Conservation (phyloP, 2,797 vertebrate genomes). For the Rhynchotus rufescens region DNA sequence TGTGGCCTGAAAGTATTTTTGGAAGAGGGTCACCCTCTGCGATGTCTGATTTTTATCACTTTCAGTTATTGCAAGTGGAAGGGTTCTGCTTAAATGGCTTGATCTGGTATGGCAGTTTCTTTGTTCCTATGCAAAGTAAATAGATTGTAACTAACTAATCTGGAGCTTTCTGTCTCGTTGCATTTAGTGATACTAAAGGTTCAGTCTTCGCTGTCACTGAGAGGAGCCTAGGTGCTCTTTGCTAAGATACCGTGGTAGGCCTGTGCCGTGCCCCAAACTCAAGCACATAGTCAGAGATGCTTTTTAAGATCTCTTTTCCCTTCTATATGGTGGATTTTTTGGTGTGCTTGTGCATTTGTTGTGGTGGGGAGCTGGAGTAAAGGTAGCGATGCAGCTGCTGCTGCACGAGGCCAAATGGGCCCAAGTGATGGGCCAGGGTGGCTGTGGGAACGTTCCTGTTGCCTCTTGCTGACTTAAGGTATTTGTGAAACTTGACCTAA, state of each 20-base stretch:
- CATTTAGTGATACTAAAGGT: constrained; percentile 50
- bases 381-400: neutral
- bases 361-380: neutral
- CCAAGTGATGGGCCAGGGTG: neutral
- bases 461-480: neutral
- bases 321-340: neutral
- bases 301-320: neutral
- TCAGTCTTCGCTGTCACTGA: neutral
- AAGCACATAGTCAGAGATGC: neutral
- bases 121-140: constrained; percentile 71
- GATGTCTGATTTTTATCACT: constrained; percentile 55
- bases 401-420: neutral
- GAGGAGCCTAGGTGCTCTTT: neutral
- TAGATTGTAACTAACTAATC: constrained; percentile 71
- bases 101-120: constrained; percentile 70
- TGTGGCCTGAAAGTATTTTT: constrained; percentile 11
- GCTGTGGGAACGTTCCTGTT: neutral
- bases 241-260: neutral
- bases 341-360: neutral
- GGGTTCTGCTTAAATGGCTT: constrained; percentile 57
- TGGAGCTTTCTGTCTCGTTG: constrained; percentile 60
- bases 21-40: constrained; percentile 13
- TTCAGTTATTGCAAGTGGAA: constrained; percentile 56
- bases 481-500: constrained; percentile 27
- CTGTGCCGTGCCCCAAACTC: neutral